Conservation (phyloP, 2,888 invertebrate genomes). For the Pammene fasciana region DNA sequence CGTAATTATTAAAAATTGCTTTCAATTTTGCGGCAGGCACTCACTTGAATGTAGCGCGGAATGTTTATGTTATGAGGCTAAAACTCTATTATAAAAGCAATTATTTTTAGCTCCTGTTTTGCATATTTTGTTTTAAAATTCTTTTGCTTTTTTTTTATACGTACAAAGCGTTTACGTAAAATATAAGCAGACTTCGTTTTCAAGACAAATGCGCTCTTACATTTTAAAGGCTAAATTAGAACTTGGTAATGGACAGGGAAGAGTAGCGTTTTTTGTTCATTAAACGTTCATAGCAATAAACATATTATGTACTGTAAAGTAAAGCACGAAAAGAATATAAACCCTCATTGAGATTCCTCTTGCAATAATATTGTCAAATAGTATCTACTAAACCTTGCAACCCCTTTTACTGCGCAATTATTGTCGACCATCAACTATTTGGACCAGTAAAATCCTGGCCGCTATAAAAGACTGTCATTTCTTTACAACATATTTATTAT, state of each 20-base stretch:
- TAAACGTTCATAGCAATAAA: slow-evolving; percentile 5
- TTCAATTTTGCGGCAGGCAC: slow-evolving; percentile 62
- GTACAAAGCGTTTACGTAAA: slow-evolving; percentile 30
- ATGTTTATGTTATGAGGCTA: slow-evolving; percentile 40
- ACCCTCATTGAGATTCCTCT: background rate
- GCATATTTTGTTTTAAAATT: slow-evolving; percentile 23
- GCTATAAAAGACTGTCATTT: slow-evolving; percentile 40
- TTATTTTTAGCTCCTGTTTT: slow-evolving; percentile 34
- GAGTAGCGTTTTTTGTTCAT: slow-evolving; percentile 58
- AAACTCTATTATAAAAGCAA: slow-evolving; percentile 38
- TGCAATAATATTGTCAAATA: background rate
- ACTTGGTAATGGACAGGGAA: slow-evolving; percentile 66
- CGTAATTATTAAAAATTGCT: slow-evolving; percentile 82
- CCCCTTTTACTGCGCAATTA: slow-evolving; percentile 16
- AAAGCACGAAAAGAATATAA: background rate
- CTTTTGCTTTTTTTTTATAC: slow-evolving; percentile 13
- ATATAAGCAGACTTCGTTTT: slow-evolving; percentile 45
- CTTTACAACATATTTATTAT: slow-evolving; percentile 41
- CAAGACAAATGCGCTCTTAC: slow-evolving; percentile 57
- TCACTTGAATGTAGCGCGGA: slow-evolving; percentile 38
- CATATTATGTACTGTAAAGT: background rate
- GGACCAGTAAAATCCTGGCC: slow-evolving; percentile 49
- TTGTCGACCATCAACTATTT: slow-evolving; percentile 13
- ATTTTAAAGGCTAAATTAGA: slow-evolving; percentile 69
- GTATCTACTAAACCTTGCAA: background rate